Evolutionary conservation across 2,113 vertebrate genomes (phyloP), one percentile per base, ranked within the genome.

Genomic region (Periophthalmodon schlosseri): DNA sequence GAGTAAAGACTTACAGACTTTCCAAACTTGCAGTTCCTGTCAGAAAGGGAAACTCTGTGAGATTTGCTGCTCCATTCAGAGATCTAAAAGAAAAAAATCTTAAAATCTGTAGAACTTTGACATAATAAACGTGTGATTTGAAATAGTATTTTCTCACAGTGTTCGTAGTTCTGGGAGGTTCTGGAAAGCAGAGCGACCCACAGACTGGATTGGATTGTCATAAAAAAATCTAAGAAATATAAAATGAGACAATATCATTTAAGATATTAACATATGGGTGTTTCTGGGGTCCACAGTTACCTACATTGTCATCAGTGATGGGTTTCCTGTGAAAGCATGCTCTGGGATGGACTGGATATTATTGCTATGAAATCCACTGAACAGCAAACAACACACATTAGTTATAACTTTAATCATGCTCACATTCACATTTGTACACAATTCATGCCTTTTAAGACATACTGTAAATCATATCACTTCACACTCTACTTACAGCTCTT

Each of bases 321-420:
- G 96, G 88, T 98, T 98, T 52, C 95, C 95, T 33, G 90, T 90
- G 90, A 98, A 98, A 72, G 96, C 96, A 36, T 93, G 94, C 68
- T 97, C 96, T 0, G 97, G 97, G 90, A 98, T 98, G 1, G 94
- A 94, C 83, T 93, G 95, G 89, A 98, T 97, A 82, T 95, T 95
- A 92, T 98, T 98, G 82, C 94, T 97, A 61, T 98, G 95, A 91
- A 98, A 97, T 84, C 95, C 95, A 80, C 97, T 98, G 82, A 44
- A 72, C 3, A 76, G n/a, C 52, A 56, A 18, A 56, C 52, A 56
- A 21, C 50, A 54, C 5, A 9, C 10, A 21, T 56, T 56, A 56
- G 52, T n/a, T 52, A 11, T 56, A 56, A 56, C 52, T 21, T n/a
- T 10, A 21, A 10, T 11, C 52, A 21, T 56, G 52, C 52, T 1